A percentile compares a stretch with the other conserved stretches of the same genome.
Evolutionary conservation across 2,797 vertebrate genomes (phyloP).

Genomic region (Smutsia temminckii): DNA sequence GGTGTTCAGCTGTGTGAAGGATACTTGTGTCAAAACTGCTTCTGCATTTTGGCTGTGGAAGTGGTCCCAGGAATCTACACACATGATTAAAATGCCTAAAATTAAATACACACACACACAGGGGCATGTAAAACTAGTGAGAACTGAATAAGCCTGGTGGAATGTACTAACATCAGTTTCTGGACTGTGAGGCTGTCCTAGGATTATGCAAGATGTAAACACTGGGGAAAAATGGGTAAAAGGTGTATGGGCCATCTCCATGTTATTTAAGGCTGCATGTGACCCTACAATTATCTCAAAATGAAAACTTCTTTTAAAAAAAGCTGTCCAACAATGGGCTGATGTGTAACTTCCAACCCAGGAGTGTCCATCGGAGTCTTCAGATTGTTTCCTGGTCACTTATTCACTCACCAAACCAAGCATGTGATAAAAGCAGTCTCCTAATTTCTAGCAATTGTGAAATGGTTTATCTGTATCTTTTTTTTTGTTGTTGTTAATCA

Average conservation of each 20-base stretch:
- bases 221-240: not conserved
- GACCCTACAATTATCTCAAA: not conserved
- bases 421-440: not conserved
- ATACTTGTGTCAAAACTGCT: not conserved
- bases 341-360: not conserved
- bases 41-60: not conserved
- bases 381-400: not conserved
- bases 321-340: not conserved
- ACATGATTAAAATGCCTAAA: not conserved
- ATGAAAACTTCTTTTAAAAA: not conserved
- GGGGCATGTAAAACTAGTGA: not conserved
- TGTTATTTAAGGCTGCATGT: not conserved
- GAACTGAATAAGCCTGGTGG: not conserved
- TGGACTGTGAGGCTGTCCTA: not conserved
- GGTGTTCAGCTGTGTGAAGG: not conserved
- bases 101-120: not conserved
- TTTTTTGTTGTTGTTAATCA: not conserved
- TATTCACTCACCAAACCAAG: not conserved
- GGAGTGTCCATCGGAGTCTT: not conserved
- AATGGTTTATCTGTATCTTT: not conserved
- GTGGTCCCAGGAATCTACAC: not conserved
- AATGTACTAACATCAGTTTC: too few species aligned
- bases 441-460: not conserved
- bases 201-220: not conserved
- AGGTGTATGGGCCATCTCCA: accelerated